Percentiles rank a stretch among this genome's conserved stretches.
Evolutionary conservation across 1,140 invertebrate species (phyloP).

Genomic region (Magallana ariakensis): DNA sequence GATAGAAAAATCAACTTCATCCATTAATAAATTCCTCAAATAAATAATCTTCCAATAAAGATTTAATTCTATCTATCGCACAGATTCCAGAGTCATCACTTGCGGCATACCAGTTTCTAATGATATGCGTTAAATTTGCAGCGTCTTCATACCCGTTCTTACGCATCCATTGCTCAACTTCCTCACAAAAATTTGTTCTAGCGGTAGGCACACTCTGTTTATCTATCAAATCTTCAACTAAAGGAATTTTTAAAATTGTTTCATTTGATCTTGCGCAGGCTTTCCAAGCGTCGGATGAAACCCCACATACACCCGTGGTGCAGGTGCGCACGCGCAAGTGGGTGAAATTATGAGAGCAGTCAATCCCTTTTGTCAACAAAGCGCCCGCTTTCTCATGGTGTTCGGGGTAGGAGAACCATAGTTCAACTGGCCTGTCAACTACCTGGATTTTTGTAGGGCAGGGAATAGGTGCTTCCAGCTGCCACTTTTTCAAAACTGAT

Average conservation of each 20-base stretch:
- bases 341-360: constrained; percentile 49
- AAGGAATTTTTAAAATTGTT: background rate
- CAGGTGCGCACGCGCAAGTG: constrained; percentile 33
- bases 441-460: background rate
- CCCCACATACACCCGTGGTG: background rate
- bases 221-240: constrained; percentile 22
- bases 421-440: background rate
- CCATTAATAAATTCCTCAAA: constrained; percentile 9
- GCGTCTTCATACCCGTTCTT: background rate
- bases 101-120: constrained; percentile 35
- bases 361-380: constrained; percentile 34
- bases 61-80: background rate
- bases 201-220: constrained; percentile 39
- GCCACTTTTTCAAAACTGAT: constrained; percentile 14
- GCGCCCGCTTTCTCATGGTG: background rate
- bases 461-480: background rate
- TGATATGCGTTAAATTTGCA: background rate
- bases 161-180: constrained; percentile 16
- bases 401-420: constrained; percentile 42
- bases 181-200: constrained; percentile 17
- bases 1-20: background rate
- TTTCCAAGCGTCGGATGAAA: constrained; percentile 23
- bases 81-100: background rate
- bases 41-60: too few species aligned
- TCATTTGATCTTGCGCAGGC: constrained; percentile 14